Percentiles rank a stretch among this genome's conserved stretches.
Evolutionary conservation across 2,888 invertebrate genomes (phyloP).

Genomic region (Oscheius sp.): DNA sequence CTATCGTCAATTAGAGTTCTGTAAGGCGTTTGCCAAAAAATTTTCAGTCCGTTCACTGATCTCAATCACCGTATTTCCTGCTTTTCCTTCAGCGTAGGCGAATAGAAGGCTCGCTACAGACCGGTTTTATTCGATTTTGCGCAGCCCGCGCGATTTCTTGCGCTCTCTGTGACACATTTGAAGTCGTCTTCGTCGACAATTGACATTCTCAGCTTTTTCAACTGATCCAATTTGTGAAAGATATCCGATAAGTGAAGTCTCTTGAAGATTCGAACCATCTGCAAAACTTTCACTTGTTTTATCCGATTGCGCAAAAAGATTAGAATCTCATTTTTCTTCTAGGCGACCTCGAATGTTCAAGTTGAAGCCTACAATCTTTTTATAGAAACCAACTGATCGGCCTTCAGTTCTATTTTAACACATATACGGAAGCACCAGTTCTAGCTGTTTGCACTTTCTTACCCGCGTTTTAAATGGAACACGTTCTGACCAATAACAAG

Average conservation of each 20-base stretch:
- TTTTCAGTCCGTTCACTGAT: conserved; percentile 28
- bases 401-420: background rate
- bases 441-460: background rate
- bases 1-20: background rate
- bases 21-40: conserved; percentile 8
- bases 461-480: background rate
- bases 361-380: too few relatives aligned
- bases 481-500: conserved; percentile 6
- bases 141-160: conserved; percentile 29
- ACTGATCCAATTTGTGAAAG: background rate
- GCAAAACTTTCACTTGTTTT: background rate
- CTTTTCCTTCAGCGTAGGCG: conserved; percentile 24
- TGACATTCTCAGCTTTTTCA: conserved; percentile 19
- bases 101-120: conserved; percentile 29
- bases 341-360: background rate
- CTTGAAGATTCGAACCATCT: too few relatives aligned
- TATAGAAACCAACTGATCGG: too few relatives aligned
- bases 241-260: background rate
- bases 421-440: background rate
- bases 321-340: background rate
- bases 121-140: conserved; percentile 31
- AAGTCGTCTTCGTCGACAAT: conserved; percentile 13
- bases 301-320: background rate
- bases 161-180: conserved; percentile 22
- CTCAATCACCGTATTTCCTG: conserved; percentile 25